Evolutionary conservation across 2,888 invertebrate species (phyloP).

Genomic region (Zootermopsis nevadensis): DNA sequence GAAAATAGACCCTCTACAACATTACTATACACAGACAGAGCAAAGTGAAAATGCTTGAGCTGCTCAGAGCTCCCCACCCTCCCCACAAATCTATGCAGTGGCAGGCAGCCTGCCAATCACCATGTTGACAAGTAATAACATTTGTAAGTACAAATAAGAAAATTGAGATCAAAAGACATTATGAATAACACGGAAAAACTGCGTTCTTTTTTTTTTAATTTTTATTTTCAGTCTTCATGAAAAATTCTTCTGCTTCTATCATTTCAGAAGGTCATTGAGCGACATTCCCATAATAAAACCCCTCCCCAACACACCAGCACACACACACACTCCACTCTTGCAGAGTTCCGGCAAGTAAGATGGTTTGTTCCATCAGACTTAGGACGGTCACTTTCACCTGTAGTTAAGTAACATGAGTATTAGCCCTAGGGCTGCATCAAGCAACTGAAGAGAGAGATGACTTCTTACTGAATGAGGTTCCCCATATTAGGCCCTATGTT

Average conservation of each 20-base stretch:
- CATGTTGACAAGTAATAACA: constrained; percentile 30
- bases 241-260: constrained; percentile 39
- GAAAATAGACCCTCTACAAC: constrained; percentile 51
- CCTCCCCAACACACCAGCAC: constrained; percentile 19
- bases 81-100: constrained; percentile 2
- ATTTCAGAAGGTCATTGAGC: constrained; percentile 32
- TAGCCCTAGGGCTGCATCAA: constrained; percentile 22
- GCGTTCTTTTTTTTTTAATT: constrained; percentile 40
- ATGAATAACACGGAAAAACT: constrained; percentile 48
- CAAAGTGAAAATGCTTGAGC: constrained; percentile 44
- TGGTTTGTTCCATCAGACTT: background rate
- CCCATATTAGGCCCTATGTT: constrained; percentile 27
- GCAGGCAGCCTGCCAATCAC: background rate
- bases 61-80: background rate
- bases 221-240: constrained; percentile 50
- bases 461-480: background rate
- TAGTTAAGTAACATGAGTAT: background rate
- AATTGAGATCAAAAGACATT: constrained; percentile 53
- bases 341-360: background rate
- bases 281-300: background rate
- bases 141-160: constrained; percentile 53
- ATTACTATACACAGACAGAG: constrained; percentile 50
- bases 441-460: background rate
- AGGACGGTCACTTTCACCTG: constrained; percentile 37
- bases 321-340: constrained; percentile 8